Conservation (phyloP, 2,888 invertebrate genomes). For the Entomobrya proxima region DNA sequence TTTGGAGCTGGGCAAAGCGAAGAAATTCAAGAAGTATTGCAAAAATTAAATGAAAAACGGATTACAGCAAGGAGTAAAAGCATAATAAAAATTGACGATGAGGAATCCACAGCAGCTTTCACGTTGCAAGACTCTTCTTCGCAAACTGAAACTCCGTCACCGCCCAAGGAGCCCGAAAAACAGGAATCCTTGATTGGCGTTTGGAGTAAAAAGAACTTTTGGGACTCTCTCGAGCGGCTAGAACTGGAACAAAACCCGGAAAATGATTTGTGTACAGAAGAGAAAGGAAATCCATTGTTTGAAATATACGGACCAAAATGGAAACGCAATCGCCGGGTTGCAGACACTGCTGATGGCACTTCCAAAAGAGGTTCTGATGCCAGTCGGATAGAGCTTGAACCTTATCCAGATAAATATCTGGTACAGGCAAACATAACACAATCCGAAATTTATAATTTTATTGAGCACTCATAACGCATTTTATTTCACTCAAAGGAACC, state of each 20-base stretch:
- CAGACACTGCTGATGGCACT: no score
- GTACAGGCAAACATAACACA: background rate
- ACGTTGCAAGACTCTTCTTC: background rate
- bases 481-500: constrained; percentile 29
- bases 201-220: constrained; percentile 54
- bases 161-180: background rate
- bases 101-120: background rate
- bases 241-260: constrained; percentile 13
- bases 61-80: background rate
- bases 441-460: background rate
- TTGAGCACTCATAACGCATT: background rate
- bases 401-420: constrained; percentile 54
- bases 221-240: constrained; percentile 39
- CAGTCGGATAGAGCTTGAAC: background rate
- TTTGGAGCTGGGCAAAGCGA: constrained; percentile 9
- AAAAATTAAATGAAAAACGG: background rate
- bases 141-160: background rate
- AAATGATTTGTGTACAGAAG: constrained; percentile 9
- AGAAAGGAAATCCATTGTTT: constrained; percentile 1
- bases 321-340: background rate
- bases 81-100: background rate
- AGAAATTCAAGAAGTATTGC: background rate
- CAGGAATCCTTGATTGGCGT: background rate
- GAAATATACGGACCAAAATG: constrained; percentile 23
- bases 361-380: background rate